A percentile compares a stretch with the other conserved stretches of the same genome.
Evolutionary conservation across 2,797 vertebrate species (phyloP).

Genomic region (Hephaestus fuliginosus): DNA sequence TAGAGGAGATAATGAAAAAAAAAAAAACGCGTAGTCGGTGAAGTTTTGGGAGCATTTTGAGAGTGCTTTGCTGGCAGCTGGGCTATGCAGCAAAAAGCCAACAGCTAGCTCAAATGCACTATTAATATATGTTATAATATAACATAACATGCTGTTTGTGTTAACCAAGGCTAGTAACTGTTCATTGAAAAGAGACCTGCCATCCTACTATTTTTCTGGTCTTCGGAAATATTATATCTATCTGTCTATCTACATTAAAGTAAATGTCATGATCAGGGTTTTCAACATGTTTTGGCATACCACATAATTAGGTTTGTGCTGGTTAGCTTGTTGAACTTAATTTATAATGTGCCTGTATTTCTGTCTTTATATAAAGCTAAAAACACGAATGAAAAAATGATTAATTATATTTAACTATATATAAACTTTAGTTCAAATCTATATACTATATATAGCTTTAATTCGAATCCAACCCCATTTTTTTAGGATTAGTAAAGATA

Average conservation of each 20-base stretch:
- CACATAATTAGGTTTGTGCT: not conserved
- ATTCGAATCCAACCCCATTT: not conserved
- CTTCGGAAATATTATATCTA: not conserved
- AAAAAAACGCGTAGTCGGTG: not conserved
- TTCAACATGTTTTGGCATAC: not conserved
- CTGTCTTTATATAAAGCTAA: not conserved
- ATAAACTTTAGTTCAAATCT: no score
- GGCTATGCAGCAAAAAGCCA: not conserved
- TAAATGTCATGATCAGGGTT: not conserved
- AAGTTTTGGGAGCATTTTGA: not conserved
- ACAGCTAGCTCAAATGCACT: not conserved
- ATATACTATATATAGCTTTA: no score
- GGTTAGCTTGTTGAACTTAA: not conserved
- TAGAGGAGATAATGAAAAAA: not conserved
- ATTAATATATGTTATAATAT: not conserved
- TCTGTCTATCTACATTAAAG: no score
- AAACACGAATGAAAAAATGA: not conserved
- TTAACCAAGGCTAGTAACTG: not conserved
- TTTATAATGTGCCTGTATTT: not conserved
- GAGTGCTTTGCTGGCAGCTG: not conserved
- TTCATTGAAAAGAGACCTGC: not conserved
- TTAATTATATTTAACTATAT: not conserved
- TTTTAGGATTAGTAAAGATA: not conserved
- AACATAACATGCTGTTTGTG: not conserved
- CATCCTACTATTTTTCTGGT: not conserved